Base-by-base conservation (phyloP, 2,797 vertebrate genomes). In the Rhinichthys osculus region DNA sequence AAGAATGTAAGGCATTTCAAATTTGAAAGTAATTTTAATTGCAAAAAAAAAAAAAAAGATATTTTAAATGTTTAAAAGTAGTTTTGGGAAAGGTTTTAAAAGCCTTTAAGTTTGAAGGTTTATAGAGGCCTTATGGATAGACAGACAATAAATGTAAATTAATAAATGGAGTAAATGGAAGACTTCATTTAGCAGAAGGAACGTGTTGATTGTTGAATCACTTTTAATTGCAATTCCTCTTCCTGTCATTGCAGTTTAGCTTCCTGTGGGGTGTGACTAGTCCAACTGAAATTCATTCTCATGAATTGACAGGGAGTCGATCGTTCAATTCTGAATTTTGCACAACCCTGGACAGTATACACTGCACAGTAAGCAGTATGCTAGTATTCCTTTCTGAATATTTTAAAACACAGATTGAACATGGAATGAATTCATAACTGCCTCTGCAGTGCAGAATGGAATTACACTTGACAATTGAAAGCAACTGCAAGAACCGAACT, bases 401-500 rank as follows among this genome's bases (percentile, higher is more conserved):
- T 59, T 52, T 77, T 77, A 84, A 66, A 14, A 67, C 59, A 70
- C 33, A 40, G 42, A 35, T 67, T 80, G 78, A 80, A 50, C 78
- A 80, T 66, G 78, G 9, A 47, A 30, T 69, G 59, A 66, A 84
- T 84, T 76, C 42, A 35, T 35, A 42, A 66, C 19, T 38, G 44
- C 59, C 59, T 84, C 72, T 78, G 82, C 82, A 78, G 62, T 67
- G 82, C 81, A 73, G 71, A 52, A 64, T 8, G 21, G 33, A 30
- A 11, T 40, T 38, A 33, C 23, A 10, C 30, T 54, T 57, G 9
- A 71, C 50, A 44, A 30, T 50, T 38, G 16, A 72, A 40, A 62
- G 52, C 19, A n/a, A 40, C 64, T 52, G 33, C 66, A 69, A 23
- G 33, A 70, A 33, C 7, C 44, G 4, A 83, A 76, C 42, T 19